phyloP scores from a whole-genome alignment of 2,888 invertebrate species.

The Trissoscelio sp. region DNA sequence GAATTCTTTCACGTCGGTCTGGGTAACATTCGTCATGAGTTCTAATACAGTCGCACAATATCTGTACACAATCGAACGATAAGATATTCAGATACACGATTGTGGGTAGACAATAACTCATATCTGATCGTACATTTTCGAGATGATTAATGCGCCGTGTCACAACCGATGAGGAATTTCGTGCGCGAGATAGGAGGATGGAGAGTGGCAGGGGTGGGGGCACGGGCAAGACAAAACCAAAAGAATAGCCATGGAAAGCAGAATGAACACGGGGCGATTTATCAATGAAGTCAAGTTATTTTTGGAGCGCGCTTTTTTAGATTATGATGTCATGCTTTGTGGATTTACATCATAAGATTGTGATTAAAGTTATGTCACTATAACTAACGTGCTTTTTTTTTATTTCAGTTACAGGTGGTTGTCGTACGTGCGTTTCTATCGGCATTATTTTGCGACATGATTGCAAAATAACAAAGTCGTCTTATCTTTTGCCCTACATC shows the following conservation, averaged over 20 bases:
- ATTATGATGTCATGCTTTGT: constrained; percentile 37
- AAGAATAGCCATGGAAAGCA: constrained; percentile 16
- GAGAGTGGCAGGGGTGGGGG: not conserved
- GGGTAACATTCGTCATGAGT: constrained; percentile 20
- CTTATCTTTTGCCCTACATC: constrained; percentile 54
- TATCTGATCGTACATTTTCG: constrained; percentile 59
- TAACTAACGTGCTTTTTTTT: constrained; percentile 20
- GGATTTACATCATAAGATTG: constrained; percentile 36
- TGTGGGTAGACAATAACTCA: constrained; percentile 52
- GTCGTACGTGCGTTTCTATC: constrained; percentile 33
- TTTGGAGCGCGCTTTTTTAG: constrained; percentile 36
- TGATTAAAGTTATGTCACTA: constrained; percentile 12
- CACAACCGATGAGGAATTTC: constrained; percentile 50
- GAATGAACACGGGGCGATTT: constrained; percentile 20
- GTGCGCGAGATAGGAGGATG: constrained; percentile 27
- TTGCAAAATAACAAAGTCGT: constrained; percentile 59
- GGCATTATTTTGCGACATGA: constrained; percentile 62
- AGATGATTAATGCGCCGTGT: constrained; percentile 60
- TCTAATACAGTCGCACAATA: constrained; percentile 28
- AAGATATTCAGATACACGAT: constrained; percentile 58
- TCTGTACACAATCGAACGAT: constrained; percentile 55
- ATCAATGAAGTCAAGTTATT: constrained; percentile 39
- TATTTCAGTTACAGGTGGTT: constrained; percentile 61
- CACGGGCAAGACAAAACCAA: not conserved
- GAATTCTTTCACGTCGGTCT: constrained; percentile 24